Evolutionary conservation across 2,888 invertebrate genomes (phyloP).

Genomic region (Drosophila diplacantha): DNA sequence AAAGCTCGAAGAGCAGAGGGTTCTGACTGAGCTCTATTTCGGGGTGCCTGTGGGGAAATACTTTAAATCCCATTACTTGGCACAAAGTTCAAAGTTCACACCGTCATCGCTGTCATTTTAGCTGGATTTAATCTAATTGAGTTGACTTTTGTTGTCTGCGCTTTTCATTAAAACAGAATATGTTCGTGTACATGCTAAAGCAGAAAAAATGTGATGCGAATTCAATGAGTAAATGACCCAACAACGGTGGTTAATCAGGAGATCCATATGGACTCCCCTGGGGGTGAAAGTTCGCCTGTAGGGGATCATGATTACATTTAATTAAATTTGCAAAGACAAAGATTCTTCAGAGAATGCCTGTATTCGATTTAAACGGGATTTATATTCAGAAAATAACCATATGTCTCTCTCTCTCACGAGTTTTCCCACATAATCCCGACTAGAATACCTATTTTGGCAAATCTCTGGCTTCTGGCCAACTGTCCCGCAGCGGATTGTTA

Average conservation of each 20-base stretch:
- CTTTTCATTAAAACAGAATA: conserved; percentile 55
- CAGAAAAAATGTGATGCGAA: conserved; percentile 9
- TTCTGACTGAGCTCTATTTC: conserved; percentile 1
- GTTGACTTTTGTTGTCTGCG: conserved; percentile 69
- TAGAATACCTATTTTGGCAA: conserved; percentile 49
- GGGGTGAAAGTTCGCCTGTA: conserved; percentile 3
- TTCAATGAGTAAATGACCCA: conserved; percentile 13
- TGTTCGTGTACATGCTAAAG: neutral
- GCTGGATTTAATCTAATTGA: conserved; percentile 50
- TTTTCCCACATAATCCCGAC: conserved; percentile 44
- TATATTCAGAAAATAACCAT: conserved; percentile 1
- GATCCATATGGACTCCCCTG: conserved; percentile 12
- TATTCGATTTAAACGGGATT: neutral
- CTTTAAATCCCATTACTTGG: conserved; percentile 8
- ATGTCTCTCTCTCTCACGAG: neutral
- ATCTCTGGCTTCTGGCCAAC: conserved; percentile 37
- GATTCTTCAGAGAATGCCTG: neutral
- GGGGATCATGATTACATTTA: neutral
- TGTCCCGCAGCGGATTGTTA: conserved; percentile 58
- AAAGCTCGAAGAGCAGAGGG: neutral
- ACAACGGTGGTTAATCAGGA: conserved; percentile 6
- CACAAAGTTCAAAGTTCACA: conserved; percentile 29
- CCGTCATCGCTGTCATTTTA: conserved; percentile 12
- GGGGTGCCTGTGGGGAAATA: neutral
- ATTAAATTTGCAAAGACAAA: conserved; percentile 1